Conservation (phyloP, 1,140 invertebrate genomes). For the Drepana arcuata region DNA sequence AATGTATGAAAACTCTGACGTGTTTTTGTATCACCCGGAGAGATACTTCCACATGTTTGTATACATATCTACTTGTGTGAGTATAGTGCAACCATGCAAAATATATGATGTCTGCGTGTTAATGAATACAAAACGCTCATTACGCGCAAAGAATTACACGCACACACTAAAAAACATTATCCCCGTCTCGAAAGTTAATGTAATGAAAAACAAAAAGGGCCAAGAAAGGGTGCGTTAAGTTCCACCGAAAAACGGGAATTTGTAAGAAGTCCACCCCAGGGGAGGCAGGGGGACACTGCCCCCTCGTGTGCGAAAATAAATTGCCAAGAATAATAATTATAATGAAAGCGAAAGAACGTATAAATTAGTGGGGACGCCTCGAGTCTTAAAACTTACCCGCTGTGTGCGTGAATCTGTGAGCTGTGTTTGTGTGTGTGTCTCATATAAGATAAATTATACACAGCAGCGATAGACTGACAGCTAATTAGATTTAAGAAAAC, state of each 20-base stretch:
- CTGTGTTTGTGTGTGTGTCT: conserved; percentile 11
- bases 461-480: too few species aligned
- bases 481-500: too few species aligned
- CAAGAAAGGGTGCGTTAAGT: conserved; percentile 70
- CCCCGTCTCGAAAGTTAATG: conserved; percentile 66
- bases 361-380: conserved; percentile 68
- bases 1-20: too few species aligned
- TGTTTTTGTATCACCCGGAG: background rate
- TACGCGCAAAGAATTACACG: conserved; percentile 37
- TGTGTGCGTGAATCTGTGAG: conserved; percentile 20
- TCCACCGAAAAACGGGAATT: conserved; percentile 69
- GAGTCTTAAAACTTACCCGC: conserved; percentile 25
- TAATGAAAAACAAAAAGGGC: conserved; percentile 71
- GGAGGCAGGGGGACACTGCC: conserved; percentile 35
- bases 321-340: conserved; percentile 72
- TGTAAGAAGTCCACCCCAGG: conserved; percentile 60
- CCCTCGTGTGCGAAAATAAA: conserved; percentile 71
- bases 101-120: too few species aligned
- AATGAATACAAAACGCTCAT: conserved; percentile 29
- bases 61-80: too few species aligned
- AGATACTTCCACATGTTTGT: background rate
- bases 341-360: conserved; percentile 71
- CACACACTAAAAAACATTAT: conserved; percentile 57
- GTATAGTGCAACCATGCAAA: too few species aligned
- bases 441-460: too few species aligned